phyloP scores from a whole-genome alignment of 2,113 vertebrate genomes.

The Malurus melanocephalus region DNA sequence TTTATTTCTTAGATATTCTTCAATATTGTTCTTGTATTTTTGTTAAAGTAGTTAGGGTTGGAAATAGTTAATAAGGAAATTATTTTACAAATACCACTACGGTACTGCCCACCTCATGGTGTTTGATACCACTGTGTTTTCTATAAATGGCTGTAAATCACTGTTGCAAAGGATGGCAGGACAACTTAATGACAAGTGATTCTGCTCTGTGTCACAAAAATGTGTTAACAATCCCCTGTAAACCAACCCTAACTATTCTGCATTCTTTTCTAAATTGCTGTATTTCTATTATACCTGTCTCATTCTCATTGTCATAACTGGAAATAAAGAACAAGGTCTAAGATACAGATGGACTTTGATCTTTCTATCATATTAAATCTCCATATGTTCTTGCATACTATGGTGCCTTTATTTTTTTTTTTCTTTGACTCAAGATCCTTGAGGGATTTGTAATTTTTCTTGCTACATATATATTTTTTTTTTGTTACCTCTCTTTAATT shows the following conservation, averaged over 20 bases:
- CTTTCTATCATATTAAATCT: neutral
- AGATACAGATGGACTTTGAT: neutral
- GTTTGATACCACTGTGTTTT: neutral
- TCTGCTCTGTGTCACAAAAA: neutral
- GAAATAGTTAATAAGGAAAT: neutral
- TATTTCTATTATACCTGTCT: neutral
- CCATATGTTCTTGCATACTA: neutral
- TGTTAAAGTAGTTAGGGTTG: neutral
- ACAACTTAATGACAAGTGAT: neutral
- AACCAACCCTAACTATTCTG: neutral
- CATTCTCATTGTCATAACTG: neutral
- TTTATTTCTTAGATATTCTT: neutral
- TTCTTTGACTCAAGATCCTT: neutral
- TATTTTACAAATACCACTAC: neutral
- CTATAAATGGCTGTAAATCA: neutral
- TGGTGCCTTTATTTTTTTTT: neutral
- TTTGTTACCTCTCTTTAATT: neutral
- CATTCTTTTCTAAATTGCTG: neutral
- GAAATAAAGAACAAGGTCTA: neutral
- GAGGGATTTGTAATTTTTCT: neutral
- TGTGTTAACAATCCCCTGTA: neutral
- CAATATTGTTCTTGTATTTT: neutral
- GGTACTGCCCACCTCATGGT: neutral
- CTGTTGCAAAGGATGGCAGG: neutral
- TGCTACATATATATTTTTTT: neutral